Base-by-base conservation (phyloP, 1,140 invertebrate genomes). In the Trissolcus basalis region DNA sequence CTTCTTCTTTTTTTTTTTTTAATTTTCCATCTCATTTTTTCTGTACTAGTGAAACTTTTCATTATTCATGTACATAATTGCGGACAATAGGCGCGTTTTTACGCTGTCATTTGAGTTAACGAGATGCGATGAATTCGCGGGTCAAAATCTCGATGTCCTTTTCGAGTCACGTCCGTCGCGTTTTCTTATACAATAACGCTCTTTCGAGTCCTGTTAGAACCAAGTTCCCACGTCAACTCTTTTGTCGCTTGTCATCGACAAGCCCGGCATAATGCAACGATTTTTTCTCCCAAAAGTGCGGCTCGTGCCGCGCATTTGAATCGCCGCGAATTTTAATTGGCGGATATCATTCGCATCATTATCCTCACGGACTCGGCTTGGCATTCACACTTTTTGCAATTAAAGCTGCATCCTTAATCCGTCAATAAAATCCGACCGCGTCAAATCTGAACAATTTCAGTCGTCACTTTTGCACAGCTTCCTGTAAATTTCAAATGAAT, bases 141-240 rank as follows among this genome's bases (percentile, higher is more conserved):
- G 49, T 61, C 50, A 70, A 70, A 61, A 54, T 69, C 55, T 53
- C 32, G 41, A 63, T 70, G 44, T 70, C 61, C 58, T 56, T 70
- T 70, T 61, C 67, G 67, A 70, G 58, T 70, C 58, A 70, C 67
- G 67, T 70, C 32, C 45, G 67, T 49, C 58, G 61, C 48, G 58
- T 61, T 70, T 70, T 70, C 67, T 70, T 70, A 70, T 56, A 61
- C 49, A 12, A 13, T 55, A 60, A 69, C n/a, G 49, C 44, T 55
- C 50, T 49, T 70, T 70, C 50, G 56, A 70, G 16, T 61, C 58
- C 67, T 56, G 45, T 63, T 61, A 27, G 19, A n/a, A 61, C 50
- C 51, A 69, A 48, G 44, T 63, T 63, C 58, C 58, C 51, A 70
- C 51, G 53, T 70, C 45, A 70, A 71, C 68, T 71, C 63, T 71